Conservation (phyloP, 2,888 invertebrate genomes). For the Palloptera scutellata region DNA sequence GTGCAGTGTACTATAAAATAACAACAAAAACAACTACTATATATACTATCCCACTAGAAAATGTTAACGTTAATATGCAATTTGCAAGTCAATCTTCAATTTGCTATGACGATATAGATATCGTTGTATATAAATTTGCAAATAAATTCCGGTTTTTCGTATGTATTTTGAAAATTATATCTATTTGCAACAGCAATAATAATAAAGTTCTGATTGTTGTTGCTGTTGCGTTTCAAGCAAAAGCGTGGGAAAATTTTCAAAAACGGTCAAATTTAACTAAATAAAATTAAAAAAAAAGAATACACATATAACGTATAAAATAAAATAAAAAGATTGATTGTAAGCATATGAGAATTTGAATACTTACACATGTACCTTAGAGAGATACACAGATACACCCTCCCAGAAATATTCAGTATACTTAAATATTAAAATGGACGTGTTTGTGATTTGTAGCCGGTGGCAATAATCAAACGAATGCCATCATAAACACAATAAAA, state of each 20-base stretch:
- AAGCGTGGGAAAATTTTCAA: slow-evolving; percentile 31
- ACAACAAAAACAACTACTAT: slow-evolving; percentile 9
- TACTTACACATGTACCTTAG: not conserved
- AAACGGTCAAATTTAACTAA: not conserved
- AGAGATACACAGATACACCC: too few relatives aligned
- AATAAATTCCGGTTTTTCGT: slow-evolving; percentile 18
- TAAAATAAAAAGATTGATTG: slow-evolving; percentile 9
- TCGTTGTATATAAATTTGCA: slow-evolving; percentile 4
- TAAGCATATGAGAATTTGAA: not conserved
- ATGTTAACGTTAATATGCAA: not conserved
- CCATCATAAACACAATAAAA: too few relatives aligned
- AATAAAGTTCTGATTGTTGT: not conserved
- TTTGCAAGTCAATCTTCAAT: slow-evolving; percentile 5
- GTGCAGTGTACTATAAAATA: not conserved
- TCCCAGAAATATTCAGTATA: too few relatives aligned
- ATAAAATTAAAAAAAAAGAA: not conserved
- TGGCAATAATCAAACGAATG: too few relatives aligned
- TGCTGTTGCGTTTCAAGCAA: slow-evolving; percentile 23
- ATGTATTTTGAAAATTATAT: slow-evolving; percentile 9
- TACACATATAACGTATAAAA: not conserved
- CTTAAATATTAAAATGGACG: too few relatives aligned
- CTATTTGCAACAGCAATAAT: slow-evolving; percentile 3
- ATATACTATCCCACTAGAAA: not conserved
- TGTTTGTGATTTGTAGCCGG: too few relatives aligned
- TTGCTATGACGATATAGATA: not conserved